Conservation (phyloP, 1,140 invertebrate genomes). For the Drosophila simulans region DNA sequence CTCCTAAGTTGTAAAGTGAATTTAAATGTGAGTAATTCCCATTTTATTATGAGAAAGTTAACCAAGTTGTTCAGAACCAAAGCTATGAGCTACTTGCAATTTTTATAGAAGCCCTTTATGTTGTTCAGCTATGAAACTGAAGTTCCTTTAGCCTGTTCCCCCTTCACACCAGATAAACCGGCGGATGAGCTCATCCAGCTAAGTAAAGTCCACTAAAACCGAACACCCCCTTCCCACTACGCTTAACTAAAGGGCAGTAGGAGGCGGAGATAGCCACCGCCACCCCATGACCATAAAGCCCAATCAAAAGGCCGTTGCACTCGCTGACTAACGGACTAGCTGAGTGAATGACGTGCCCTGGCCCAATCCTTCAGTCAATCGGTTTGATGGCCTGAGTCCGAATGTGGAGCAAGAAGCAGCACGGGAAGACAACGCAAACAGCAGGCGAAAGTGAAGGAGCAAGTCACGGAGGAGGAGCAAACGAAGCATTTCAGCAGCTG, state of each 20-base stretch:
- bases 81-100: too few relatives aligned
- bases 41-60: background rate
- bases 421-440: conserved; percentile 28
- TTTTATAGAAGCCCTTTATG: background rate
- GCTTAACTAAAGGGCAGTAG: background rate
- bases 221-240: conserved; percentile 1
- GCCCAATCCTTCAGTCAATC: conserved; percentile 35
- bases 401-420: conserved; percentile 35
- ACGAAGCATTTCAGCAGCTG: conserved; percentile 56
- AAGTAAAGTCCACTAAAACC: conserved; percentile 32
- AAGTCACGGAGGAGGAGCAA: conserved; percentile 24
- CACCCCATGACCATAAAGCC: conserved; percentile 15
- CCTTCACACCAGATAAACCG: conserved; percentile 8
- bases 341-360: conserved; percentile 54
- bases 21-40: too few relatives aligned
- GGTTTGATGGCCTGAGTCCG: conserved; percentile 41
- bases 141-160: background rate
- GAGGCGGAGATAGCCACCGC: background rate
- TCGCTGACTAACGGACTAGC: conserved; percentile 30
- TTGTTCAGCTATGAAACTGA: background rate
- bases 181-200: conserved; percentile 41
- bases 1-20: too few relatives aligned
- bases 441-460: conserved; percentile 15
- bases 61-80: background rate
- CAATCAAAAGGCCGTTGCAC: conserved; percentile 63